A percentile compares a stretch with the other conserved stretches of the same genome.
Evolutionary conservation across 2,797 vertebrate species (phyloP).

Genomic region (Emydoidea blandingii): DNA sequence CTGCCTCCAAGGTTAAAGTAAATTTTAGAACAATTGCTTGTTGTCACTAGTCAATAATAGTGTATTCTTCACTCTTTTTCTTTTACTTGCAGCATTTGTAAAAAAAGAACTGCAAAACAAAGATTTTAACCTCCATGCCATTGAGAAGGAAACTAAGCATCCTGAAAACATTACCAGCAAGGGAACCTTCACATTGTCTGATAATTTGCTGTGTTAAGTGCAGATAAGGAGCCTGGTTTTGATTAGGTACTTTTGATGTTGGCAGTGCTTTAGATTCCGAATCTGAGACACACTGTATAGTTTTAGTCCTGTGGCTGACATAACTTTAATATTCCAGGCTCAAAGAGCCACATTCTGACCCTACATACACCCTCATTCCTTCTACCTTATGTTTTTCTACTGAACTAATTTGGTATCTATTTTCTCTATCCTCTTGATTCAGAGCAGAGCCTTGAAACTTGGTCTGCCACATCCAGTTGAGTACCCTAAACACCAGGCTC

Average conservation of each 20-base stretch:
- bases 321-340: not conserved
- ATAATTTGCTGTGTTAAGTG: constrained; percentile 21
- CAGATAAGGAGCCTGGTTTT: constrained; percentile 10
- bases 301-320: not conserved
- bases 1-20: not conserved
- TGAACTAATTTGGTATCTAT: not conserved
- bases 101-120: not conserved
- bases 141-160: not conserved
- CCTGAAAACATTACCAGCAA: not conserved
- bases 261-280: not conserved
- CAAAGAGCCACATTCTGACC: not conserved
- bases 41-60: not conserved
- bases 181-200: not conserved
- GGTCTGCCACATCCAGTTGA: not conserved
- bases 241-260: not conserved
- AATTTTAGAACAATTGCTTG: not conserved
- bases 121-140: not conserved
- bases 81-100: not conserved
- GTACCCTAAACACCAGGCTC: not conserved
- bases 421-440: not conserved
- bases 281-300: not conserved
- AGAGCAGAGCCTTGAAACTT: not conserved
- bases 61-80: not conserved
- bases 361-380: not conserved
- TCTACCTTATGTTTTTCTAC: not conserved